Conservation (phyloP, 2,888 invertebrate species). For the Blastobasis adustella region DNA sequence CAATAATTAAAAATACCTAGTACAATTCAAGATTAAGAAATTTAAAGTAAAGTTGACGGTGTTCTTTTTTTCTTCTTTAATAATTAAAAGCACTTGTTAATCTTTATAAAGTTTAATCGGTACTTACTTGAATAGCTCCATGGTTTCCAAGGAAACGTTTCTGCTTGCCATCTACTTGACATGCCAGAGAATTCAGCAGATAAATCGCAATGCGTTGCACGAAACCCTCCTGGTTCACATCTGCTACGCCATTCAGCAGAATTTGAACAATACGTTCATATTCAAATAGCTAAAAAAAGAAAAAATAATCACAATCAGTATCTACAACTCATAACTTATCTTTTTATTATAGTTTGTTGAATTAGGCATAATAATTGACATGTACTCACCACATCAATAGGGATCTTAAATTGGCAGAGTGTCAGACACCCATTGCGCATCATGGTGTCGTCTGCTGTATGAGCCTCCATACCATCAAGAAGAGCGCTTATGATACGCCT, state of each 20-base stretch:
- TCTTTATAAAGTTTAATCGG: neutral
- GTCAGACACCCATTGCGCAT: constrained; percentile 97
- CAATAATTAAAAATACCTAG: too few relatives aligned
- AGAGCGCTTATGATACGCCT: constrained; percentile 87
- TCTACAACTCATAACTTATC: too few relatives aligned
- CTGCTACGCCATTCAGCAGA: constrained; percentile 86
- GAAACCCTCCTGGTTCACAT: constrained; percentile 90
- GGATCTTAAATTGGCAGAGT: constrained; percentile 95
- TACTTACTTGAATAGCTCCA: constrained; percentile 86
- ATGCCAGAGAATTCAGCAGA: constrained; percentile 94
- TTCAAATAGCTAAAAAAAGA: constrained; percentile 84
- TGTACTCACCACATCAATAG: constrained; percentile 89
- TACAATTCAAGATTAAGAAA: too few relatives aligned
- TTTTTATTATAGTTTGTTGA: too few relatives aligned
- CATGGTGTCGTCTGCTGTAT: constrained; percentile 92
- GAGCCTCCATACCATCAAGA: constrained; percentile 91
- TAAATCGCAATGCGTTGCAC: constrained; percentile 96
- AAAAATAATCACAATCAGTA: too few relatives aligned
- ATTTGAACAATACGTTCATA: constrained; percentile 91
- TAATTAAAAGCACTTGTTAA: too few relatives aligned
- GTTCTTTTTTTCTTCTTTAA: too few relatives aligned
- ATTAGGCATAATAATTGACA: too few relatives aligned
- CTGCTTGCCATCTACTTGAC: constrained; percentile 95
- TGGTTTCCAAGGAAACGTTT: constrained; percentile 93
- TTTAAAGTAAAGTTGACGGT: too few relatives aligned